Conservation (phyloP, 2,797 vertebrate genomes). For the Sphenopsis melanotis region DNA sequence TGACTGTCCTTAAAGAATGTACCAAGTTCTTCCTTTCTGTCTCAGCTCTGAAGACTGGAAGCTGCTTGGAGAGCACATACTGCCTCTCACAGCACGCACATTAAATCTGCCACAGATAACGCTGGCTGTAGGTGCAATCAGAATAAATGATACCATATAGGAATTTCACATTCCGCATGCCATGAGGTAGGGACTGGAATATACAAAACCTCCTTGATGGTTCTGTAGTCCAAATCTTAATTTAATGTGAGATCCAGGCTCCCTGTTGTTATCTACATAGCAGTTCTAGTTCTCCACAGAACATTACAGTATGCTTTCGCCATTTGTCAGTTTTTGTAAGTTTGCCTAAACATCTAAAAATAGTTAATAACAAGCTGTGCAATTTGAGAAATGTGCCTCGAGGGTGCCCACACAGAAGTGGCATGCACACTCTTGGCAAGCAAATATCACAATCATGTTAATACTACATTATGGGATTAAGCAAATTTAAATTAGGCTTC, state of each 20-base stretch:
- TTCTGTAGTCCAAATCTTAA: neutral
- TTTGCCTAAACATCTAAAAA: conserved; percentile 54
- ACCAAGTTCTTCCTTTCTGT: neutral
- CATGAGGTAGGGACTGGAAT: neutral
- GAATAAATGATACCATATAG: neutral
- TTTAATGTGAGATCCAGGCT: neutral
- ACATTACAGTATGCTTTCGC: conserved; percentile 17
- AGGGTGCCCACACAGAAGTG: conserved; percentile 51
- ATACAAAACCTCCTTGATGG: neutral
- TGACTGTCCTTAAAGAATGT: neutral
- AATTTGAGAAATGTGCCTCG: conserved; percentile 41
- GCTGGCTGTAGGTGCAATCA: neutral
- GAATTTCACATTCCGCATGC: neutral
- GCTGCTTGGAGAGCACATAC: neutral
- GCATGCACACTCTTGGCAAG: conserved; percentile 46
- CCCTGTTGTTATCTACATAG: neutral
- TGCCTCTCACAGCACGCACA: neutral
- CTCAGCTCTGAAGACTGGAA: neutral
- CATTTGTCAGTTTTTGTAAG: conserved; percentile 41
- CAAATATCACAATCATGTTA: conserved; percentile 21
- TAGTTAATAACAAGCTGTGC: conserved; percentile 44
- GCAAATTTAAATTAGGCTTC: conserved; percentile 39
- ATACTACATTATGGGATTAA: conserved; percentile 49
- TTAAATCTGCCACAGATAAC: neutral
- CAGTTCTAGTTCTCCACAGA: neutral